These are phyloP conservation scores for Patiria miniata DNA, from an alignment of 35 echinoderm and acorn worm species.

Conservation along the genomic window DNA sequence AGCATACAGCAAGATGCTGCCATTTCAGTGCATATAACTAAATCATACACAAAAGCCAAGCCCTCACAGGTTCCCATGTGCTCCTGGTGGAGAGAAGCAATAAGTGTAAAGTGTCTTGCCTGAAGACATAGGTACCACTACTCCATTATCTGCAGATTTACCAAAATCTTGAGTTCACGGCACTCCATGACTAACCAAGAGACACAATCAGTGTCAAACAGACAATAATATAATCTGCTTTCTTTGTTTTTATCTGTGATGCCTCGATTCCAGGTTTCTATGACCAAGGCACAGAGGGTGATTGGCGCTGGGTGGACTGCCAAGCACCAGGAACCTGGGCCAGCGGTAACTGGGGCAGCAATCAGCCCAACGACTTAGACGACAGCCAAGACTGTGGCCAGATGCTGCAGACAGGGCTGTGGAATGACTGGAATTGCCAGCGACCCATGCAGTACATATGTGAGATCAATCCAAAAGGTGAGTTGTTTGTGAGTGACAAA, in stretches of 20 bases:
- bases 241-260: neutral
- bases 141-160: no score
- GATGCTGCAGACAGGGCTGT: slow-evolving; percentile 56
- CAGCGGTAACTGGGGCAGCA: slow-evolving; percentile 56
- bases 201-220: no score
- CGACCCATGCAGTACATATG: slow-evolving; percentile 67
- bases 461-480: slow-evolving; percentile 81
- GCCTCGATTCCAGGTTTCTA: slow-evolving; percentile 54
- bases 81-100: no score
- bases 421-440: slow-evolving; percentile 80
- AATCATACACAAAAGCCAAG: no score
- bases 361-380: slow-evolving; percentile 60
- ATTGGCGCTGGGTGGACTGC: slow-evolving; percentile 84
- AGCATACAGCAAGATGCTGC: no score
- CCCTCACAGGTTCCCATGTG: no score
- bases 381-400: slow-evolving; percentile 65
- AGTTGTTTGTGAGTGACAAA: neutral
- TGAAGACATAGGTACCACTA: no score
- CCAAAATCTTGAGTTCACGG: no score
- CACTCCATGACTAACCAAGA: no score
- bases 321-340: slow-evolving; percentile 34
- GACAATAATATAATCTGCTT: no score
- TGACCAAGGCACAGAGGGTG: slow-evolving; percentile 62
- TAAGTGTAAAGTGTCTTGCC: no score
- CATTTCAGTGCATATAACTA: no score